A percentile compares a stretch with the other conserved stretches of the same genome.
phyloP scores from a whole-genome alignment of 2,888 invertebrate species.

The Andrena hattorfiana region DNA sequence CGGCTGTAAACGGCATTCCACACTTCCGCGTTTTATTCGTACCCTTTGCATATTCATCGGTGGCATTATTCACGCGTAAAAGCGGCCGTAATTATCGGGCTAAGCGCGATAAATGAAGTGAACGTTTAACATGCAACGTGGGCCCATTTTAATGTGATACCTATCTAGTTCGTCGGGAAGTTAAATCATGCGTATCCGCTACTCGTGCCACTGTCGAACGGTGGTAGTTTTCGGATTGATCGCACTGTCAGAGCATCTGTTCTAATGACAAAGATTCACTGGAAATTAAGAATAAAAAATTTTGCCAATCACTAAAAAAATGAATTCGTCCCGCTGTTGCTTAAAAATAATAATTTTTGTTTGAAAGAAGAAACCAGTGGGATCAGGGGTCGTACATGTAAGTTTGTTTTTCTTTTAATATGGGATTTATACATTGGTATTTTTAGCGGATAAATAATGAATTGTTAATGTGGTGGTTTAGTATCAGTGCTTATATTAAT shows the following conservation, averaged over 20 bases:
- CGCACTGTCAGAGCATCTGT: neutral
- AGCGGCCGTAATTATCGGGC: slow-evolving; percentile 31
- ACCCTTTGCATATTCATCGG: slow-evolving; percentile 45
- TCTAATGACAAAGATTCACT: neutral
- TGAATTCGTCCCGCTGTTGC: neutral
- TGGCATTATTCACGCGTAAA: slow-evolving; percentile 23
- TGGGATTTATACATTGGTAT: neutral
- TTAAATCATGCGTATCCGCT: slow-evolving; percentile 56
- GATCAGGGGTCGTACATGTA: neutral
- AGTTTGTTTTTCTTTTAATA: neutral
- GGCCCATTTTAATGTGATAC: slow-evolving; percentile 50
- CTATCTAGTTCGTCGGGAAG: slow-evolving; percentile 53
- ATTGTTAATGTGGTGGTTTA: neutral
- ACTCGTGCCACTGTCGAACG: slow-evolving; percentile 33
- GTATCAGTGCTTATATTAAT: neutral
- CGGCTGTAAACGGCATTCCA: slow-evolving; percentile 19
- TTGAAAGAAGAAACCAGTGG: neutral
- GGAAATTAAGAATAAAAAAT: neutral
- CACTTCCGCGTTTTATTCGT: slow-evolving; percentile 39
- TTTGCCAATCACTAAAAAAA: neutral
- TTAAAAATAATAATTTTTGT: neutral
- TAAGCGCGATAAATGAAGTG: slow-evolving; percentile 40
- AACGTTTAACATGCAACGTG: slow-evolving; percentile 37
- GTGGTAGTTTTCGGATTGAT: slow-evolving; percentile 30
- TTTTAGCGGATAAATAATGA: neutral